These are phyloP conservation scores for Luperina testacea DNA, from an alignment of 2,888 invertebrate species.

Conservation along the genomic window DNA sequence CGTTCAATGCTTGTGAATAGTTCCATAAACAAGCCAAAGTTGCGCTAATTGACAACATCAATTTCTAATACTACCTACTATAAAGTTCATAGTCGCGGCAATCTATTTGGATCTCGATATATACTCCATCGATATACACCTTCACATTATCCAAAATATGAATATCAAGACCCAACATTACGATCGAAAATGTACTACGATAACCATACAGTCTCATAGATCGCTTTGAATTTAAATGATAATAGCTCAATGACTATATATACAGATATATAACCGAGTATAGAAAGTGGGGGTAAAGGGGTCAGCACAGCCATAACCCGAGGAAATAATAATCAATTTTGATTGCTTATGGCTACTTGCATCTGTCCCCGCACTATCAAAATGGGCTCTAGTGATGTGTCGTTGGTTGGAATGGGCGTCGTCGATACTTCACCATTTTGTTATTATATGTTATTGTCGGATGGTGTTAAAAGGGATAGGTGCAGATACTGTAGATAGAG, in stretches of 20 bases:
- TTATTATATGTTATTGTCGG: slow-evolving; percentile 19
- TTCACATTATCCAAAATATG: slow-evolving; percentile 6
- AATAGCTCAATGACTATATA: slow-evolving; percentile 26
- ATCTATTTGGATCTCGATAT: background rate
- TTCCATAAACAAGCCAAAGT: background rate
- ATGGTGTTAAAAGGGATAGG: background rate
- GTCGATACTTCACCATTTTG: slow-evolving; percentile 43
- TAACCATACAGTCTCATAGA: slow-evolving; percentile 48
- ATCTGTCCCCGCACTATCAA: slow-evolving; percentile 56
- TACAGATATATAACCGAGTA: slow-evolving; percentile 32
- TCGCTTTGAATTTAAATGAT: slow-evolving; percentile 61
- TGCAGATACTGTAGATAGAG: background rate
- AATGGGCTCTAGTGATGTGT: slow-evolving; percentile 53
- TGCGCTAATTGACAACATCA: background rate
- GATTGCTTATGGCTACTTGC: slow-evolving; percentile 63
- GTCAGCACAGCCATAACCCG: slow-evolving; percentile 54
- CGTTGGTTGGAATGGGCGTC: slow-evolving; percentile 40
- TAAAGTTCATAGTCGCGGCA: background rate
- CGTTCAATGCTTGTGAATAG: background rate
- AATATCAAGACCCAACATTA: slow-evolving; percentile 16
- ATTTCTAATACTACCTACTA: background rate
- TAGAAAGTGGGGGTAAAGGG: slow-evolving; percentile 43
- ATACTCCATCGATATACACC: background rate
- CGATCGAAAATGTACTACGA: slow-evolving; percentile 24
- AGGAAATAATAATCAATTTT: slow-evolving; percentile 67